A percentile compares a stretch with the other conserved stretches of the same genome.
Evolutionary conservation across 2,113 vertebrate species (phyloP).

Genomic region (Pelusios castaneus): DNA sequence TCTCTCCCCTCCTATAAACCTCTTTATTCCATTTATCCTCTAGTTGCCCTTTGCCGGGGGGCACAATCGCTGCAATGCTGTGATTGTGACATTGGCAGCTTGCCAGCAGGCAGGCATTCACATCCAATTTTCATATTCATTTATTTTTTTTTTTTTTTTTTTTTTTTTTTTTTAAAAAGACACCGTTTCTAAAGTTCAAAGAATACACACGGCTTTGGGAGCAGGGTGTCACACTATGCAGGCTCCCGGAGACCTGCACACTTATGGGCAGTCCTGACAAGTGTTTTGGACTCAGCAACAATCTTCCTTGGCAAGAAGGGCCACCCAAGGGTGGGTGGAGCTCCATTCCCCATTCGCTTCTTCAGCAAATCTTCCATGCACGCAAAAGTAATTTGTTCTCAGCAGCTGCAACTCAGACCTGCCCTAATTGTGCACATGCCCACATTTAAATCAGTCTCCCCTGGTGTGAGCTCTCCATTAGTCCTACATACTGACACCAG

Average conservation of each 20-base stretch:
- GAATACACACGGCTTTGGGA: not conserved
- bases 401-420: not conserved
- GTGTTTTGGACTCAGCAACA: not conserved
- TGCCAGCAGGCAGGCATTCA: not conserved
- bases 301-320: not conserved
- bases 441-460: too few species aligned
- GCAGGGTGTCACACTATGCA: not conserved
- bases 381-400: not conserved
- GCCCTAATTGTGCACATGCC: too few species aligned
- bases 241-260: not conserved
- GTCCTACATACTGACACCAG: too few species aligned
- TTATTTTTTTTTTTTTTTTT: too few species aligned
- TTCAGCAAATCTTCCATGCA: not conserved
- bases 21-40: not conserved
- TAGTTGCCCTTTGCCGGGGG: not conserved
- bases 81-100: too few species aligned
- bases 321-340: not conserved
- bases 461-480: too few species aligned
- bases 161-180: too few species aligned
- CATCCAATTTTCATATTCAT: not conserved
- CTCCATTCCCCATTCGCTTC: not conserved
- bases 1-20: not conserved
- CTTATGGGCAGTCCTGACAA: not conserved
- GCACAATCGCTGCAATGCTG: not conserved
- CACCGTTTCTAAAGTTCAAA: not conserved